Conservation (phyloP, 2,113 vertebrate genomes). For the Isurus oxyrinchus region DNA sequence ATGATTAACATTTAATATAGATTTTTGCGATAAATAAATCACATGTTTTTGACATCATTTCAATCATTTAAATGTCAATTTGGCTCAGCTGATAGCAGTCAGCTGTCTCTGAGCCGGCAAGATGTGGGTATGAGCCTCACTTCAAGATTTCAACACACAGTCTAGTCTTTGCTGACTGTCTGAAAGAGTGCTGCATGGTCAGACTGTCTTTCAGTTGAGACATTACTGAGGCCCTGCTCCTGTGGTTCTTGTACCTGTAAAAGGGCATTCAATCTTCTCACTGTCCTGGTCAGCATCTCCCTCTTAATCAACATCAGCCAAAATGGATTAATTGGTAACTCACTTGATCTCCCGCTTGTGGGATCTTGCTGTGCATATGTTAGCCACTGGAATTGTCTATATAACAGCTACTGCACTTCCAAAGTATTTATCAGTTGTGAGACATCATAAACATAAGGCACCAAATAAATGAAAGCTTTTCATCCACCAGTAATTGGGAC, state of each 20-base stretch:
- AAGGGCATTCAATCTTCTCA: not conserved
- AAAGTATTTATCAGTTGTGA: not conserved
- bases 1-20: not conserved
- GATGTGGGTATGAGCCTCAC: not conserved
- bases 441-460: not conserved
- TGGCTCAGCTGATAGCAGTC: not conserved
- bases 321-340: not conserved
- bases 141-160: not conserved
- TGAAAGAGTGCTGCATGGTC: not conserved
- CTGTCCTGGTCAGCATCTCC: not conserved
- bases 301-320: not conserved
- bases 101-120: not conserved
- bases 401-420: not conserved
- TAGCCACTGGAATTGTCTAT: not conserved
- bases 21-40: not conserved
- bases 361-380: not conserved
- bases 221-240: not conserved
- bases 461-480: not conserved
- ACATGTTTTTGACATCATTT: not conserved
- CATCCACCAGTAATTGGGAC: not conserved
- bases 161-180: not conserved
- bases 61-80: not conserved
- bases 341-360: not conserved
- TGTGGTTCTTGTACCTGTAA: not conserved
- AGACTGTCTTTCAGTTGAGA: not conserved